Evolutionary conservation across 2,888 invertebrate genomes (phyloP).

Genomic region (Microctonus hyperodae): DNA sequence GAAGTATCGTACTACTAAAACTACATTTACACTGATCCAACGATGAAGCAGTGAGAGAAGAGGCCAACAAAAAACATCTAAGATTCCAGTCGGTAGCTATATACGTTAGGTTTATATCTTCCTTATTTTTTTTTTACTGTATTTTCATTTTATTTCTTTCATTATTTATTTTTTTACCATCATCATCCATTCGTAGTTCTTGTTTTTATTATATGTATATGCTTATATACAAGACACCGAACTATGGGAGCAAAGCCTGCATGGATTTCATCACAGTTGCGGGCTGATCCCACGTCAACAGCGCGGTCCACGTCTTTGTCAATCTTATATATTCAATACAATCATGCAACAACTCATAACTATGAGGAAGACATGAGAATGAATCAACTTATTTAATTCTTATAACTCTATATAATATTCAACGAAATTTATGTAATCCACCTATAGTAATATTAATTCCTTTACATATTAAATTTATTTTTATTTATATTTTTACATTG

Average conservation of each 20-base stretch:
- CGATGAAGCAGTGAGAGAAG: not conserved
- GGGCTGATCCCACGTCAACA: not conserved
- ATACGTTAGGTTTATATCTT: not conserved
- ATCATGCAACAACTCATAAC: not conserved
- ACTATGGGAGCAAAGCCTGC: slow-evolving; percentile 12
- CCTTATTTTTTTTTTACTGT: too few species aligned
- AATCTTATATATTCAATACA: not conserved
- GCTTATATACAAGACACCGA: not conserved
- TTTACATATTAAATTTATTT: not conserved
- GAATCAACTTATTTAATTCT: not conserved
- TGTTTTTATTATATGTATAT: not conserved
- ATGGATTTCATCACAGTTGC: not conserved
- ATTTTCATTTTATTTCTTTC: slow-evolving; percentile 6
- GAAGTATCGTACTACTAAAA: too few species aligned
- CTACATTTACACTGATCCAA: not conserved
- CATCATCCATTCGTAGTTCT: slow-evolving; percentile 4
- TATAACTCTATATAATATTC: not conserved
- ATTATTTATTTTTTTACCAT: slow-evolving; percentile 7
- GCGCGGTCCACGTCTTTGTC: slow-evolving; percentile 2
- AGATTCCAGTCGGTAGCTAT: slow-evolving; percentile 33
- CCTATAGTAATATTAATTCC: not conserved
- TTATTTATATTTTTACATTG: not conserved
- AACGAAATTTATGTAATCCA: not conserved
- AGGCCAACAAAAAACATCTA: slow-evolving; percentile 34
- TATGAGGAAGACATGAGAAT: not conserved